Percentiles rank a stretch among this genome's conserved stretches.
phyloP scores from a whole-genome alignment of 2,113 vertebrate genomes.

The Platichthys flesus region DNA sequence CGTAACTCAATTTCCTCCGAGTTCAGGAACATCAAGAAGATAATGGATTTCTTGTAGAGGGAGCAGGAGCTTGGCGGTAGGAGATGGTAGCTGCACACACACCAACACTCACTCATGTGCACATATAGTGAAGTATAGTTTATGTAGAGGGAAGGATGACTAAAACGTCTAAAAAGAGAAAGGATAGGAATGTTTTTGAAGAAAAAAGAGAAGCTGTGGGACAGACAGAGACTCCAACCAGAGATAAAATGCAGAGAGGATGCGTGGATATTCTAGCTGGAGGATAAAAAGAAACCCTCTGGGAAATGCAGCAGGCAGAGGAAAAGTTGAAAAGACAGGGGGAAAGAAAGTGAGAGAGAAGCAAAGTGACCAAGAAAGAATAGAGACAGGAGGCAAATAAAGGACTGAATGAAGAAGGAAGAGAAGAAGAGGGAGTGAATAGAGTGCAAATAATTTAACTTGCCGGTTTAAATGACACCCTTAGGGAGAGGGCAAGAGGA shows the following conservation, averaged over 20 bases:
- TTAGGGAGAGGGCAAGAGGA: constrained; percentile 12
- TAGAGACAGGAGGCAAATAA: constrained; percentile 31
- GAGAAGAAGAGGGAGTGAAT: constrained; percentile 6
- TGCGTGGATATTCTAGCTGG: constrained; percentile 40
- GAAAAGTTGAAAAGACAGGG: constrained; percentile 46
- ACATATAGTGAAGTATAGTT: background rate
- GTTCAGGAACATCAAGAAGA: constrained; percentile 61
- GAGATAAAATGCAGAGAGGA: constrained; percentile 31
- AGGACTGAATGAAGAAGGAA: constrained; percentile 16
- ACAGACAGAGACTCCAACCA: constrained; percentile 15
- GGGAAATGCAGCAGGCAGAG: constrained; percentile 32
- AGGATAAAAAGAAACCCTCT: constrained; percentile 43
- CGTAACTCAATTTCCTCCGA: constrained; percentile 66
- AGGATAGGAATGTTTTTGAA: constrained; percentile 20
- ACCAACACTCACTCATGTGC: constrained; percentile 7
- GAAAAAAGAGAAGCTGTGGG: constrained; percentile 8
- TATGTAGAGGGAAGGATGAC: constrained; percentile 20
- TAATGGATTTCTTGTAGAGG: constrained; percentile 67
- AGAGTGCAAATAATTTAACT: constrained; percentile 51
- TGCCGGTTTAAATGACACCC: constrained; percentile 49
- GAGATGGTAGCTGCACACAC: constrained; percentile 22
- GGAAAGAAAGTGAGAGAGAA: constrained; percentile 29
- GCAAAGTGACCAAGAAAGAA: constrained; percentile 31
- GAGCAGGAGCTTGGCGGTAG: constrained; percentile 37
- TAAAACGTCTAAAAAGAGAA: constrained; percentile 12